Percentiles rank a stretch among this genome's conserved stretches.
These are phyloP conservation scores for Coremacera marginata DNA, from an alignment of 2,888 invertebrate genomes.

Conservation along the genomic window DNA sequence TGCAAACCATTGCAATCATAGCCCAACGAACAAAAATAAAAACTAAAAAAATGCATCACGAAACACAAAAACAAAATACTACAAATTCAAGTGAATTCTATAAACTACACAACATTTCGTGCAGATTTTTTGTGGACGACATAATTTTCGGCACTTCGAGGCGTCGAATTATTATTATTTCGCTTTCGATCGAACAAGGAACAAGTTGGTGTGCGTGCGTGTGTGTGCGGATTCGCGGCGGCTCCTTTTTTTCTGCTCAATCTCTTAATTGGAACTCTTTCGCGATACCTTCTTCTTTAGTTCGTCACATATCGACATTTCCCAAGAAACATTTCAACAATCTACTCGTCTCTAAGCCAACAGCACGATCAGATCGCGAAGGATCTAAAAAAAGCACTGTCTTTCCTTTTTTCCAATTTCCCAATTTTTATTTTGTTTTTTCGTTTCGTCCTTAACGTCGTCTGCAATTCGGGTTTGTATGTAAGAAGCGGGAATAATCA, in stretches of 20 bases:
- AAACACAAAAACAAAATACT: neutral
- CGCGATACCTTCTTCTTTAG: conserved; percentile 28
- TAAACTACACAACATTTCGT: conserved; percentile 3
- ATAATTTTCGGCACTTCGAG: conserved; percentile 44
- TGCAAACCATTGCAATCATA: neutral
- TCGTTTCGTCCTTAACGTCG: conserved; percentile 1
- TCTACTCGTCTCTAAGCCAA: neutral
- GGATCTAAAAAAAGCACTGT: neutral
- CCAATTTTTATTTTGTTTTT: neutral
- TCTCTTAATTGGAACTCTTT: conserved; percentile 14
- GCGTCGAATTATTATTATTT: conserved; percentile 51
- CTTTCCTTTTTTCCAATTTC: neutral
- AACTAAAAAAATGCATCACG: neutral
- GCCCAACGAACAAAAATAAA: neutral
- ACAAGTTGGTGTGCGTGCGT: conserved; percentile 49
- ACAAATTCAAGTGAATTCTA: conserved; percentile 17
- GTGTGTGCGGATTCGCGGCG: conserved; percentile 49
- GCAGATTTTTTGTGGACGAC: conserved; percentile 24
- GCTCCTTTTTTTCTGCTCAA: conserved; percentile 31
- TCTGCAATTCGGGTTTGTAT: neutral
- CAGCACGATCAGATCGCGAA: conserved; percentile 21
- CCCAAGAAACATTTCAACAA: conserved; percentile 43
- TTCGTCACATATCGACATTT: conserved; percentile 51
- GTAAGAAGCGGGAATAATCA: neutral
- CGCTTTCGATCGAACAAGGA: conserved; percentile 55